A percentile compares a stretch with the other conserved stretches of the same genome.
Evolutionary conservation across 2,797 vertebrate species (phyloP).

Genomic region (Macropus fuliginosus): DNA sequence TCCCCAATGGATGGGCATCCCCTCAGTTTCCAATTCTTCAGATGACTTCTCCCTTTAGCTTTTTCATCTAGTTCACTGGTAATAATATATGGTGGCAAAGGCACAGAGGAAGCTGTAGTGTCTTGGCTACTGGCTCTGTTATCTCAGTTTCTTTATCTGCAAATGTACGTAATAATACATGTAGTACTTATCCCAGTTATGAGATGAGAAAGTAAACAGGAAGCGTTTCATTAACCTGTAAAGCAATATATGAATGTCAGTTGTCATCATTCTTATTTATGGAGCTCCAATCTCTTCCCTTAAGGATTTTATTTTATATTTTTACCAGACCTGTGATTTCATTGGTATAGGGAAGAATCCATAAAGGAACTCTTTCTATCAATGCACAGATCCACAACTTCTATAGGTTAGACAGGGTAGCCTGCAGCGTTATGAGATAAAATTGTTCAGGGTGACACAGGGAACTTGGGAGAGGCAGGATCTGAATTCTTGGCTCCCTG

Average conservation of each 20-base stretch:
- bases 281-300: slow-evolving; percentile 33
- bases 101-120: not conserved
- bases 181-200: slow-evolving; percentile 39
- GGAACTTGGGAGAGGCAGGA: not conserved
- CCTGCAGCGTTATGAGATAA: not conserved
- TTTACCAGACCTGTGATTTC: not conserved
- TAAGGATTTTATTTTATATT: slow-evolving; percentile 1
- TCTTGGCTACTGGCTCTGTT: not conserved
- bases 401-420: not conserved
- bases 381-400: not conserved
- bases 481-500: not conserved
- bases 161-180: not conserved
- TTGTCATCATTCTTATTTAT: not conserved
- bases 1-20: no score
- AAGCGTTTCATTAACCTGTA: not conserved
- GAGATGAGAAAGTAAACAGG: slow-evolving; percentile 26
- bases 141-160: not conserved
- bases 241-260: not conserved
- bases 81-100: not conserved
- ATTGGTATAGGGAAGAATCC: not conserved
- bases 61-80: not conserved
- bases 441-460: not conserved
- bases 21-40: no score
- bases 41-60: slow-evolving; percentile 32
- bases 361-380: not conserved